Percentiles rank a stretch among this genome's conserved stretches.
Evolutionary conservation across 2,113 vertebrate genomes (phyloP).

Genomic region (Serinus canaria): DNA sequence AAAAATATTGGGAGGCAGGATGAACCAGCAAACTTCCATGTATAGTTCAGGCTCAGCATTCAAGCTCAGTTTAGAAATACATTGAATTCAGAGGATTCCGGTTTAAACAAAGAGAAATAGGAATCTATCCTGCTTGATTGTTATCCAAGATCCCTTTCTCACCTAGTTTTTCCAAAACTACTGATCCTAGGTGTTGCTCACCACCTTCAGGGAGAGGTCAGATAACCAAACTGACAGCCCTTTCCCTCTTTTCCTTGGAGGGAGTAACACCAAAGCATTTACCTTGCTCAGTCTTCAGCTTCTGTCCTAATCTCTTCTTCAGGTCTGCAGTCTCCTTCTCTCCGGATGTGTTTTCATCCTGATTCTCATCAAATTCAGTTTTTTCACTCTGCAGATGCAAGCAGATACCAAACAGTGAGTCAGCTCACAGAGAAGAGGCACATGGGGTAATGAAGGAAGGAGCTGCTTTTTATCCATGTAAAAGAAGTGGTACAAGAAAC

Average conservation of each 20-base stretch:
- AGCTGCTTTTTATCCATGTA: background rate
- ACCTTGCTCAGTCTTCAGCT: slow-evolving; percentile 71
- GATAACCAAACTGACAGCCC: background rate
- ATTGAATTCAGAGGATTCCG: background rate
- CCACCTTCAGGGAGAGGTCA: background rate
- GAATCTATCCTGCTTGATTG: fast-evolving
- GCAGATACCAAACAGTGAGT: background rate
- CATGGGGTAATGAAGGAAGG: background rate
- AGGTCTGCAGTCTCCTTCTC: slow-evolving; percentile 49
- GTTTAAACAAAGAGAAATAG: background rate
- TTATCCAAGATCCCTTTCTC: background rate
- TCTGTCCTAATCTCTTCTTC: slow-evolving; percentile 76
- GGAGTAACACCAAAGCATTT: slow-evolving; percentile 38
- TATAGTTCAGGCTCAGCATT: background rate
- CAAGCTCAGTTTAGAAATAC: background rate
- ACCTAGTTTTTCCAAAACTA: background rate
- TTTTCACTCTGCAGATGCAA: slow-evolving; percentile 74
- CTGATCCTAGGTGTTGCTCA: background rate
- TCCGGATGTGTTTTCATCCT: slow-evolving; percentile 58
- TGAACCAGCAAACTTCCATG: background rate
- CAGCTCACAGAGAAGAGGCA: background rate
- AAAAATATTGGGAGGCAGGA: slow-evolving; percentile 1
- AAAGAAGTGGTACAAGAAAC: background rate
- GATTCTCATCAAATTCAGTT: slow-evolving; percentile 78
- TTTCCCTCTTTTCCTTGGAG: background rate